Evolutionary conservation across 2,888 invertebrate species (phyloP), one percentile per base, ranked within the genome.

Genomic region (Drosophila paucipuncta): DNA sequence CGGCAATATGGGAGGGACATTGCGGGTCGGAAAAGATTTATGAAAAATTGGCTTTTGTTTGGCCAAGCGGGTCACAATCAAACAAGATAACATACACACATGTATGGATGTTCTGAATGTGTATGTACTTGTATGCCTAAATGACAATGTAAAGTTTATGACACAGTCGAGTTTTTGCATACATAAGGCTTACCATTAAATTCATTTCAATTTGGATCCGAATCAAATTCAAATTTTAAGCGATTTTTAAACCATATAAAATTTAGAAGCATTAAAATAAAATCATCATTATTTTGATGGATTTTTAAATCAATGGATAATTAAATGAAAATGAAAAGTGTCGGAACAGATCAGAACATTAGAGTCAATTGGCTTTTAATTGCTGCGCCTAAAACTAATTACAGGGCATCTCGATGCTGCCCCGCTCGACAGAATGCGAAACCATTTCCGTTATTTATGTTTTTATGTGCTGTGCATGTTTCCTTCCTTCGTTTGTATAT

Each of bases 21-120:
- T 55, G 58, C 16, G 59, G 60, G 53, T 63, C 33, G 64, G 63
- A 73, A 77, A 80, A 89, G 89, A 89, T 85, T 85, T 85, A 89
- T 89, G 89, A 84, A 89, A 85, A 87, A 85, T 89, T 86, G 89
- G 80, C 89, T 84, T 86, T 84, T 73, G 80, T 82, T 73, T 82
- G 80, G 83, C 64, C 80, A 76, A 73, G 72, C 76, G 76, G 80
- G 70, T 70, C 82, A 66, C 76, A 80, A 70, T 60, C 82, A 79
- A 89, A 84, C 80, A 79, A 84, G 89, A 89, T 85, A 85, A 82
- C 82, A 74, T 64, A 53, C 49, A 63, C 47, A 49, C 52, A n/a
- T 50, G 33, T 10, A 30, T 39, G 41, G 28, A 30, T 57, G 13
- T 5, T 50, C 18, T 7, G 31, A 5, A 28, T 25, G 25, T 37